phyloP scores from a whole-genome alignment of 2,797 vertebrate genomes.

The Chiloscyllium punctatum region DNA sequence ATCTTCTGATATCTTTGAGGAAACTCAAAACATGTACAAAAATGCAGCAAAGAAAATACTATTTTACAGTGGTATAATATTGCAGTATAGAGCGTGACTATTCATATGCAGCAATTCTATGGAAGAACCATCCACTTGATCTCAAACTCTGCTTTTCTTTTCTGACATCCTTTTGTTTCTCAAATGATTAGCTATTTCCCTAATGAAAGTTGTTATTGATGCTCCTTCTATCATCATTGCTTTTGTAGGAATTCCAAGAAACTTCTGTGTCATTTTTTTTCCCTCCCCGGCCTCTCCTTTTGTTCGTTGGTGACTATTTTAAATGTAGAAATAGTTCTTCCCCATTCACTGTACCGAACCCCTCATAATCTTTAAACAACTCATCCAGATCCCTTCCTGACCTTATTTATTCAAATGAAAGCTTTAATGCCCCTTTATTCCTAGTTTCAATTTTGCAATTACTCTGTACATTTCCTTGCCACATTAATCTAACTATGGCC shows the following conservation, averaged over 20 bases:
- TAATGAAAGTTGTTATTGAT: background rate
- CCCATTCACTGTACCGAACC: background rate
- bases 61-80: background rate
- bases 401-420: background rate
- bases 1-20: background rate
- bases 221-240: background rate
- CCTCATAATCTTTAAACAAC: background rate
- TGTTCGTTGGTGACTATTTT: background rate
- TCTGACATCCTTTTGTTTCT: background rate
- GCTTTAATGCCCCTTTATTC: background rate
- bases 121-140: background rate
- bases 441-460: background rate
- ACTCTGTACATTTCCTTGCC: background rate
- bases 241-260: background rate
- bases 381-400: background rate
- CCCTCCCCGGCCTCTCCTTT: background rate
- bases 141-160: background rate
- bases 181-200: background rate
- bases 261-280: background rate
- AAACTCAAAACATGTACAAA: background rate
- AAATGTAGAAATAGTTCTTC: background rate
- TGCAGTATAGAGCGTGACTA: background rate
- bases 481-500: background rate
- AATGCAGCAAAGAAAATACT: background rate
- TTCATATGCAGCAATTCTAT: background rate